Percentiles rank a stretch among this genome's conserved stretches.
phyloP scores from a whole-genome alignment of 1,140 invertebrate species.

The Sitophilus oryzae region DNA sequence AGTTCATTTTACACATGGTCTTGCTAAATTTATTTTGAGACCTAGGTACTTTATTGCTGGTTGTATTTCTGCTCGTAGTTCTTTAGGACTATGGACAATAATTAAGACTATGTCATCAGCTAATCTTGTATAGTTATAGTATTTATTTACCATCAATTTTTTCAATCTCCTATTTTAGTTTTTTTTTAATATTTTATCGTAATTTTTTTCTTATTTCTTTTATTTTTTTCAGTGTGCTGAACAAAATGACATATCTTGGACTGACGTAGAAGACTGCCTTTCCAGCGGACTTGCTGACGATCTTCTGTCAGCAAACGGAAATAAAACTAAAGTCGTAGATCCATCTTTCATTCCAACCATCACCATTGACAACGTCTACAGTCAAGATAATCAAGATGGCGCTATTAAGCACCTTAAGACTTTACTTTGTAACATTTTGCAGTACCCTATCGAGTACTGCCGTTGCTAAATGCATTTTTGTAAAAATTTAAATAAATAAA shows the following conservation, averaged over 20 bases:
- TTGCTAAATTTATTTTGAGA: no score
- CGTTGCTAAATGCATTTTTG: conserved; percentile 8
- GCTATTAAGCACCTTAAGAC: conserved; percentile 23
- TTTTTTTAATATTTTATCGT: neutral
- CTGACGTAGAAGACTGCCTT: conserved; percentile 43
- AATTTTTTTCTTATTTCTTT: neutral
- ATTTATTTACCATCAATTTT: no score
- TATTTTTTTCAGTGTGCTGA: conserved; percentile 47
- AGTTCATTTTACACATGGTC: no score
- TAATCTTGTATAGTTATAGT: no score
- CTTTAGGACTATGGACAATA: no score
- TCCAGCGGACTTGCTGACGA: conserved; percentile 42
- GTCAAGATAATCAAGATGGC: conserved; percentile 16
- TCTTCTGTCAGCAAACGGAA: conserved; percentile 50
- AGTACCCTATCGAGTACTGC: neutral
- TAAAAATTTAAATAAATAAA: no score
- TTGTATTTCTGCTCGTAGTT: no score
- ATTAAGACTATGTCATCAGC: no score
- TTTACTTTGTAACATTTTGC: conserved; percentile 20
- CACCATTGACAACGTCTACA: conserved; percentile 47
- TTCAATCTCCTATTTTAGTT: no score
- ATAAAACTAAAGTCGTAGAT: conserved; percentile 49
- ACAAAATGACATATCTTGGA: conserved; percentile 34
- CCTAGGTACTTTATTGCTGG: no score
- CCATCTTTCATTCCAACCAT: conserved; percentile 58